Evolutionary conservation across 64 coral and sea anemone genomes (phyloP), one percentile per base, ranked within the genome.

Genomic region (Catalaphyllia jardinei): DNA sequence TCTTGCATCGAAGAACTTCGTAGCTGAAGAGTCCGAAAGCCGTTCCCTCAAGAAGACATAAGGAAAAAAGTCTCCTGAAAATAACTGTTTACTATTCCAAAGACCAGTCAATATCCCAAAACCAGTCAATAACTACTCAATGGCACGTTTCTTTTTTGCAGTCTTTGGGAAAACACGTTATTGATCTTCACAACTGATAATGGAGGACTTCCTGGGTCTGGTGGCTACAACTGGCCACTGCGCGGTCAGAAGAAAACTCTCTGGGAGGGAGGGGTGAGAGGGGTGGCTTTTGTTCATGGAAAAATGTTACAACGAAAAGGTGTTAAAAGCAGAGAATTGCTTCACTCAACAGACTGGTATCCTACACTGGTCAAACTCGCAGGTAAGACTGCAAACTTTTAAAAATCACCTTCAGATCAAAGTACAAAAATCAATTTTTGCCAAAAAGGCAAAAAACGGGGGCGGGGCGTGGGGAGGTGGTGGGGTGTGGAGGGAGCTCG

Each of bases 291-390:
- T 86, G 90, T 92, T 62, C 90, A 92, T 78, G 82, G 90, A 29
- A 62, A 55, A 13, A 92, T 86, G 90, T 52, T 92, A 1, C 29
- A 67, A 17, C 78, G 52, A 19, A 92, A 87, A 79, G 74, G 82
- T 29, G 76, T 76, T 17, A 78, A 78, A 61, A 62, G 10, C 51
- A 92, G 69, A 19, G 83, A 92, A 62, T 64, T 87, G 29, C 73
- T 92, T 84, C 90, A 92, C 73, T 75, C 85, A 3, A 92, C 90
- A 31, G 90, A 92, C 79, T 92, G 90, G 90, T 92, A 82, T 76
- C 90, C 90, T 25, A 92, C 90, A n/a, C 75, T 92, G 3, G 78
- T 85, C 35, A 78, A 84, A 63, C 76, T 92, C 3, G 83, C 75
- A 52, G 90, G 90, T 92, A 42, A 55, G 49, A 52, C 62, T 11